A percentile compares a stretch with the other conserved stretches of the same genome.
Conservation (phyloP, 2,113 vertebrate genomes). For the Erythrocebus patas region DNA sequence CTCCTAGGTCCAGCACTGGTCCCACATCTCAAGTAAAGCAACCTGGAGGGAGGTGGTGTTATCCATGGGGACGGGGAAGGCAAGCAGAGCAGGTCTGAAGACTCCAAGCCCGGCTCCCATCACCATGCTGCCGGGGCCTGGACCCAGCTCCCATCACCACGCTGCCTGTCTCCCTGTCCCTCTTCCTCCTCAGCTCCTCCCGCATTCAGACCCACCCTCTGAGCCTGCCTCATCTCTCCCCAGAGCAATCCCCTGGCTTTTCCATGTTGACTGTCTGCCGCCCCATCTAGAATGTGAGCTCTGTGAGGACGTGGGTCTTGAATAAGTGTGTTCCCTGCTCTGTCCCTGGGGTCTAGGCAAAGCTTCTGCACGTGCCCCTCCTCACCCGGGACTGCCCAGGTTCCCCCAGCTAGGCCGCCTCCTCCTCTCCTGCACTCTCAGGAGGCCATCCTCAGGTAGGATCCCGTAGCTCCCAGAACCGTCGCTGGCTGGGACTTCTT, state of each 20-base stretch:
- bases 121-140: too few species aligned
- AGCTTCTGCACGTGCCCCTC: neutral
- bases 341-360: too few species aligned
- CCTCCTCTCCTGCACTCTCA: neutral
- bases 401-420: fast-evolving
- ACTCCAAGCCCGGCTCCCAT: too few species aligned
- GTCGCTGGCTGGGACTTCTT: neutral
- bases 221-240: neutral
- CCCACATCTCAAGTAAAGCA: neutral
- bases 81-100: neutral
- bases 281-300: neutral
- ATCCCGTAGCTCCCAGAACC: neutral
- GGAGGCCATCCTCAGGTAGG: neutral
- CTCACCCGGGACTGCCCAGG: neutral
- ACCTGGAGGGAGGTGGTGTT: neutral
- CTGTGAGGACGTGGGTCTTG: neutral
- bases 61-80: fast-evolving
- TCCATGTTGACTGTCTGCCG: fast-evolving
- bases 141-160: neutral
- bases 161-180: neutral
- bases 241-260: neutral
- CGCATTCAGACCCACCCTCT: neutral
- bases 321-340: neutral
- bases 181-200: neutral
- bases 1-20: neutral